Evolutionary conservation across 2,113 vertebrate genomes (phyloP).

Genomic region (Lathamus discolor): DNA sequence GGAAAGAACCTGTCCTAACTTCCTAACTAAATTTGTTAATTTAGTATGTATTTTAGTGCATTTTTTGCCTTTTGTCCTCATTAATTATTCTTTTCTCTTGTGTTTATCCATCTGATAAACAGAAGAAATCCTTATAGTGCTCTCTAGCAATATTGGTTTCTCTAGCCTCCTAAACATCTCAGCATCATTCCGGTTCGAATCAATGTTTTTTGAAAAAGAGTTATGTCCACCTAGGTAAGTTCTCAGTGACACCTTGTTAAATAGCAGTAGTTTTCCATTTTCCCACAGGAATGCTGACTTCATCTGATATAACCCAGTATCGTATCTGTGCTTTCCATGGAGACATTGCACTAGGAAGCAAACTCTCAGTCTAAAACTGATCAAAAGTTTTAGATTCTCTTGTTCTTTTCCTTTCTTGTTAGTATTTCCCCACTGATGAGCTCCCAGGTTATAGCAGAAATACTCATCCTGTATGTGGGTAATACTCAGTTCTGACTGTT

Average conservation of each 20-base stretch:
- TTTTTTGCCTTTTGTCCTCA: not conserved
- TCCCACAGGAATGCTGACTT: not conserved
- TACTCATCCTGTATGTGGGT: not conserved
- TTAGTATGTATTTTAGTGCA: not conserved
- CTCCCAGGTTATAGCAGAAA: not conserved
- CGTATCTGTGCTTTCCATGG: not conserved
- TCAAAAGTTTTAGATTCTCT: not conserved
- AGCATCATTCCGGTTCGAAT: not conserved
- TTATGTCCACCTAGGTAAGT: not conserved
- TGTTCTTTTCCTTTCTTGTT: not conserved
- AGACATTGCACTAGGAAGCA: not conserved
- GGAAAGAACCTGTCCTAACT: not conserved
- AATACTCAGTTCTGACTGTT: too few relatives aligned
- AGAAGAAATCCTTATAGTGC: not conserved
- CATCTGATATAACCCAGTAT: not conserved
- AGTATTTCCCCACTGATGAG: not conserved
- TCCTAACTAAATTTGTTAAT: not conserved
- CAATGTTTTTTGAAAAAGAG: not conserved
- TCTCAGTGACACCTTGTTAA: not conserved
- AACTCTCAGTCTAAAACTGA: not conserved
- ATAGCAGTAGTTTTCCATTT: not conserved
- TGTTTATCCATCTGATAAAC: not conserved
- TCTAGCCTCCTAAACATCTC: not conserved
- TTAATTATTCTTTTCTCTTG: not conserved
- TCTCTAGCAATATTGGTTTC: not conserved